Evolutionary conservation across 1,140 invertebrate genomes (phyloP).

Genomic region (Anadara kagoshimensis): DNA sequence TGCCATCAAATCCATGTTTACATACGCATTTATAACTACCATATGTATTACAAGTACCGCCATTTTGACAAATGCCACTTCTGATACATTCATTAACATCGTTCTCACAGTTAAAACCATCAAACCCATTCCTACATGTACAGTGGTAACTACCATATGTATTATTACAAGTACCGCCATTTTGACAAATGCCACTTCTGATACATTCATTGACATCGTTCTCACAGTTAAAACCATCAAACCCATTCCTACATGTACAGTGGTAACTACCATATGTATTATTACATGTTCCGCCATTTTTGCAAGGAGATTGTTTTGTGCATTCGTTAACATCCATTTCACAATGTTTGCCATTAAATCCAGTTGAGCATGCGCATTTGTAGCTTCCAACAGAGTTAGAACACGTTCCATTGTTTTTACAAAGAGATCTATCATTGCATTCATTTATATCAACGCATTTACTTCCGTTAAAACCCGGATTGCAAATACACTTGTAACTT

Average conservation of each 20-base stretch:
- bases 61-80: too few species aligned
- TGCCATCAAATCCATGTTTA: slow-evolving; percentile 6
- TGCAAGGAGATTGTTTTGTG: neutral
- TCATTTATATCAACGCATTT: neutral
- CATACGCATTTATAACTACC: slow-evolving; percentile 23
- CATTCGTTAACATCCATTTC: neutral
- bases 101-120: too few species aligned
- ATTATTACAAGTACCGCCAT: too few species aligned
- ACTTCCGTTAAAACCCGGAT: neutral
- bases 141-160: too few species aligned
- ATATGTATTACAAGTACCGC: neutral
- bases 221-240: too few species aligned
- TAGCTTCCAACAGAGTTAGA: neutral
- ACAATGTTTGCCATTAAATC: neutral
- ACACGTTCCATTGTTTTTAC: neutral
- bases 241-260: neutral
- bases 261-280: neutral
- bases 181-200: too few species aligned
- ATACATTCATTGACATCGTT: too few species aligned
- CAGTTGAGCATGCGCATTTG: neutral
- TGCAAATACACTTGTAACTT: neutral
- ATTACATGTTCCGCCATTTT: neutral
- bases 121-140: too few species aligned
- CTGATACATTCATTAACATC: too few species aligned
- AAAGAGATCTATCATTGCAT: neutral